Evolutionary conservation across 2,113 vertebrate species (phyloP), one percentile per base, ranked within the genome.

Genomic region (Promerops cafer): DNA sequence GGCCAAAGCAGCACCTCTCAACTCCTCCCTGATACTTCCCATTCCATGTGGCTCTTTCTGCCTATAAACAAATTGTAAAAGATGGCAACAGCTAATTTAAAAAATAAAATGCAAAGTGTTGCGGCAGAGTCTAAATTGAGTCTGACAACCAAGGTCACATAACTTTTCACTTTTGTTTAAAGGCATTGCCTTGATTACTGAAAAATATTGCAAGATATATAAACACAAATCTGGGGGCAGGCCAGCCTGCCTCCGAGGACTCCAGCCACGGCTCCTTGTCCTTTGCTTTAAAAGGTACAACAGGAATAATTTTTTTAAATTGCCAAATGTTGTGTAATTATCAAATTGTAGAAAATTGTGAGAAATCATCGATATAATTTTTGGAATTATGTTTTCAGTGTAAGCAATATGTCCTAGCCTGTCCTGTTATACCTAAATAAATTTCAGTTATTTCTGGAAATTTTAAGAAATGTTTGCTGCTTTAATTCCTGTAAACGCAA

Each of bases 91-190:
- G 93, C 96, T 97, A 95, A 97, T 97, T 98, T 97, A 98, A 98
- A 98, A 98, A 98, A 98, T 97, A 97, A 98, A 97, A 97, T 75
- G 95, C 72, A 7, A 97, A 98, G 96, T 97, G 94, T 91, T 89
- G 68, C 21, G 2, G 87, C n/a, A 7, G 76, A 76, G 92, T 79
- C 95, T 97, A 97, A 98, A 98, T 97, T 92, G 93, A 97, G 82
- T 96, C 93, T 98, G 98, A 98, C 97, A 97, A 97, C 63, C 95
- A 97, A 97, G 97, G 98, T 98, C 98, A 97, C 86, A 74, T 77
- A 97, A 97, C 97, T 97, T 97, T 96, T 94, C 97, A 71, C 96
- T 96, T 96, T 91, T 96, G 89, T 94, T 97, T 97, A 97, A 96
- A 96, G 95, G 90, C 57, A 63, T 89, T 37, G 95, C 95, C 94